A percentile compares a stretch with the other conserved stretches of the same genome.
Conservation (phyloP, 2,113 vertebrate species). For the Corythornis cristatus region DNA sequence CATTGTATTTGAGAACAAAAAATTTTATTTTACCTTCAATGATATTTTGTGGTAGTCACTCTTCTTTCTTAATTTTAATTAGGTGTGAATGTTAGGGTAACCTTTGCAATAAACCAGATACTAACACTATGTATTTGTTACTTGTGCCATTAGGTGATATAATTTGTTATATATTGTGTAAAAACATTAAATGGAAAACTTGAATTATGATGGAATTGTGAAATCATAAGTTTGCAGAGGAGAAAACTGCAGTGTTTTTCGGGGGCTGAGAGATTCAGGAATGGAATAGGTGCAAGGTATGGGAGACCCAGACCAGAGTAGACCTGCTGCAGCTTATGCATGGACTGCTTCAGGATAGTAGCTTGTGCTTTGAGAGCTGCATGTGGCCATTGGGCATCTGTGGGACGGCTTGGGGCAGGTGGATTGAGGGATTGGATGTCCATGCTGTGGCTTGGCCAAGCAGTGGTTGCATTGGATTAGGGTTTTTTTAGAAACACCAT, state of each 20-base stretch:
- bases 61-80: neutral
- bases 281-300: neutral
- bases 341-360: accelerated
- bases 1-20: too few species aligned
- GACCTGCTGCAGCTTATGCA: accelerated
- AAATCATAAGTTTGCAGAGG: neutral
- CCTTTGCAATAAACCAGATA: neutral
- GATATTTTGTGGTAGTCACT: accelerated
- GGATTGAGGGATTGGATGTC: neutral
- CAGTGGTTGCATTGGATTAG: accelerated
- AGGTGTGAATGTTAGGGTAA: neutral
- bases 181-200: neutral
- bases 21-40: neutral
- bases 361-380: accelerated
- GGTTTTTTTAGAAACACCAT: neutral
- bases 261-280: neutral
- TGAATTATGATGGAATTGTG: neutral
- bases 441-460: accelerated
- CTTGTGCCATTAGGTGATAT: neutral
- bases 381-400: accelerated
- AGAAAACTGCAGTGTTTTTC: neutral
- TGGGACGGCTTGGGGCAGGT: accelerated
- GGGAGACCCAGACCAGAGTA: neutral
- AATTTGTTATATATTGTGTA: neutral
- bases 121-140: neutral